Conservation (phyloP, 2,113 vertebrate species). For the Ceyx margarethae region DNA sequence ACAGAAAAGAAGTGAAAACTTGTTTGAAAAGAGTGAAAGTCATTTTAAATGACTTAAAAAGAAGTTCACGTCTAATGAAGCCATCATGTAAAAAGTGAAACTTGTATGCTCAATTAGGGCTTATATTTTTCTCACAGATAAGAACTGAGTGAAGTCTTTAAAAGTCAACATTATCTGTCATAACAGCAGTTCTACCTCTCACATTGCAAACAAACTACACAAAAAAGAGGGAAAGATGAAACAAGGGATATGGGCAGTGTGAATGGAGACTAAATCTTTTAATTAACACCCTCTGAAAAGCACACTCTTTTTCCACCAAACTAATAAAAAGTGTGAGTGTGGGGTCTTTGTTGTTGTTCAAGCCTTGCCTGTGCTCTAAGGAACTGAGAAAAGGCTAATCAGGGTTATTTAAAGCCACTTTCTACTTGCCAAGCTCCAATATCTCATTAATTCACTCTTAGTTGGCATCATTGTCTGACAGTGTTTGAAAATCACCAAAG, state of each 20-base stretch:
- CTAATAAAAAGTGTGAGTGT: conserved; percentile 88
- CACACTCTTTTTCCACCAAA: conserved; percentile 85
- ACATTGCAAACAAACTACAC: conserved; percentile 67
- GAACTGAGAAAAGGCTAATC: conserved; percentile 81
- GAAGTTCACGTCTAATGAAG: conserved; percentile 42
- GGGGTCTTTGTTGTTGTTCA: conserved; percentile 81
- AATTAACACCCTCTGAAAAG: conserved; percentile 93
- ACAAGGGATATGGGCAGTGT: conserved; percentile 72
- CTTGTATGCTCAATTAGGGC: conserved; percentile 85
- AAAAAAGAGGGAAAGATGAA: conserved; percentile 70
- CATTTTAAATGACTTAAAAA: conserved; percentile 20
- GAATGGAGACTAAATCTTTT: conserved; percentile 90
- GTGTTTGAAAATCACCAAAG: conserved; percentile 91
- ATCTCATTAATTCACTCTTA: conserved; percentile 88
- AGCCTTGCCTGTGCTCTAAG: conserved; percentile 62
- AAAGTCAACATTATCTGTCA: conserved; percentile 87
- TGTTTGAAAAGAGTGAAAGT: background rate
- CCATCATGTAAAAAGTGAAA: conserved; percentile 51
- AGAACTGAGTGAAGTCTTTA: conserved; percentile 26
- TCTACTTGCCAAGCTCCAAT: conserved; percentile 76
- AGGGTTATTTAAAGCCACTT: conserved; percentile 86
- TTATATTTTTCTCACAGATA: conserved; percentile 74
- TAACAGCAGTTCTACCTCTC: conserved; percentile 77
- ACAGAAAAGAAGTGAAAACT: background rate
- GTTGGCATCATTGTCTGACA: conserved; percentile 87